These are phyloP conservation scores for western clawed frog (Xenopus tropicalis) DNA, from an alignment of 2,113 vertebrate species.

Conservation along the genomic window DNA sequence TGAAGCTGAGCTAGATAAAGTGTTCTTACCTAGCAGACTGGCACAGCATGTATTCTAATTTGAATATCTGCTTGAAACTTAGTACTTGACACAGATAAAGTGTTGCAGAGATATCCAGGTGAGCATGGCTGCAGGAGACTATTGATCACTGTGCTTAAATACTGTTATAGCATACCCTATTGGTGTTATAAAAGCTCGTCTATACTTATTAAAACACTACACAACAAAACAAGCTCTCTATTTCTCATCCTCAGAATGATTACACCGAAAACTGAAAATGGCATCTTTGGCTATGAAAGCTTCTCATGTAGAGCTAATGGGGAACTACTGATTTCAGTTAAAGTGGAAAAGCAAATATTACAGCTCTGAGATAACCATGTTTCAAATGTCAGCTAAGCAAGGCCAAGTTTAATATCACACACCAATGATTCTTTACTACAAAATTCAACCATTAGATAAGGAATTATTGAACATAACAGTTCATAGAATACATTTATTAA, in stretches of 20 bases:
- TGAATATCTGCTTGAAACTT: constrained; percentile 60
- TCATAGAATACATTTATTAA: too few species aligned
- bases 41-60: constrained; percentile 66
- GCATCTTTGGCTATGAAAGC: constrained; percentile 25
- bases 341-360: constrained; percentile 22
- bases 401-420: constrained; percentile 29
- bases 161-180: constrained; percentile 43
- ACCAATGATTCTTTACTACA: constrained; percentile 5
- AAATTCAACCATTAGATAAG: constrained; percentile 42
- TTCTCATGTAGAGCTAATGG: constrained; percentile 26
- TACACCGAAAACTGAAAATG: constrained; percentile 24
- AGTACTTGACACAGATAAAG: constrained; percentile 51
- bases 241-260: neutral
- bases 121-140: constrained; percentile 48
- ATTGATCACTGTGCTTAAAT: constrained; percentile 60
- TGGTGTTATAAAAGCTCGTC: constrained; percentile 40
- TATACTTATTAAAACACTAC: constrained; percentile 30
- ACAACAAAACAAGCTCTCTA: neutral
- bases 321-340: constrained; percentile 18
- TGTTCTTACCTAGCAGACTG: constrained; percentile 65
- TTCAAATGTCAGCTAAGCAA: constrained; percentile 23
- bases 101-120: constrained; percentile 55
- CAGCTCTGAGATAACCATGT: constrained; percentile 7
- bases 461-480: neutral
- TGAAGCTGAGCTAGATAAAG: constrained; percentile 58